Base-by-base conservation (phyloP, 2,113 vertebrate species). In the Geococcyx californianus region DNA sequence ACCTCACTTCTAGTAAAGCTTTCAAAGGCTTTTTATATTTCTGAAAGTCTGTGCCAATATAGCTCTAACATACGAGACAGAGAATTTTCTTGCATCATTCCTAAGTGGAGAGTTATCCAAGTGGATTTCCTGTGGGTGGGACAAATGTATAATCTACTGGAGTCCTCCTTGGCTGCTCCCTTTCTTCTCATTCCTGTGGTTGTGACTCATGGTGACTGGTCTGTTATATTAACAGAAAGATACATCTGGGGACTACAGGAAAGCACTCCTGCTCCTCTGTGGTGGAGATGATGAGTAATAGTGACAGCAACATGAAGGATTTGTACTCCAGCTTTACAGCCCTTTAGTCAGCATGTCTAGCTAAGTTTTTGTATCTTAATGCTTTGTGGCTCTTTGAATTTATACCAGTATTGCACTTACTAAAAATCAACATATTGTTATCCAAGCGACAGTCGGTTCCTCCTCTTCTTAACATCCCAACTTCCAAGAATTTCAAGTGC, bases 191-290 rank as follows among this genome's bases (percentile, higher is more conserved):
- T 94, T 42, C 74, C 68, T 84, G 79, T 84, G 80, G 20, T 40
- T 70, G 67, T 98, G 95, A 97, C 81, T 97, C 91, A 93, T 1
- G 6, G 55, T 75, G 83, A 54, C 79, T 95, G 89, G 86, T 96
- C 42, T 92, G 18, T 97, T 92, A 70, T 64, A 62, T 77, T 97
- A 97, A 49, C 97, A 99, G 99, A 98, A 98, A 45, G 99, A 99
- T 94, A 99, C 99, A 0, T 97, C 96, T 10, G 99, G 99, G 52
- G 99, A 99, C 97, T 99, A 99, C 95, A 98, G 99, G 97, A 99
- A 99, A 95, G 98, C 98, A 1, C 97, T 99, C 49, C 97, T 99
- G 80, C 98, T 99, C 92, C 98, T 99, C 94, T 99, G 99, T 10
- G 99, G 99, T 4, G 99, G 99, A 5, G 98, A 99, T 28, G 99